Conservation (phyloP, 1,140 invertebrate species). For the Formica exsecta region DNA sequence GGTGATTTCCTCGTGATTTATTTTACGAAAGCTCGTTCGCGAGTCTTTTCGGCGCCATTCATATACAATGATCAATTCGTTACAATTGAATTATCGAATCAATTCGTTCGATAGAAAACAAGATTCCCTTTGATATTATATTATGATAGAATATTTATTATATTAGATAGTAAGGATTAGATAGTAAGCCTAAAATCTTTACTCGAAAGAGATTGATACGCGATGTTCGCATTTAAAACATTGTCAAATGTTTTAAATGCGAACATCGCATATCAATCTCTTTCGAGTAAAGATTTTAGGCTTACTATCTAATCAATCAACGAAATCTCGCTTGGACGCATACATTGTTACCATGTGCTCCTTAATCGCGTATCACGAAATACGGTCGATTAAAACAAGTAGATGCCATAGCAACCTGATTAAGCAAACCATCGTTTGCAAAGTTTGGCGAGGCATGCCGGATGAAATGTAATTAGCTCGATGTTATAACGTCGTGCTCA, state of each 20-base stretch:
- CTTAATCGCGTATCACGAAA: slow-evolving; percentile 48
- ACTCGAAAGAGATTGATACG: too few species aligned
- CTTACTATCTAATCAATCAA: slow-evolving; percentile 20
- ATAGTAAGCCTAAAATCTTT: too few species aligned
- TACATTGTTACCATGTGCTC: neutral
- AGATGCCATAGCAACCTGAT: slow-evolving; percentile 46
- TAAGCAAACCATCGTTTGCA: slow-evolving; percentile 44
- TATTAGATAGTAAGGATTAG: too few species aligned
- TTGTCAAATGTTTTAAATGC: slow-evolving; percentile 12
- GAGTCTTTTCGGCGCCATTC: neutral
- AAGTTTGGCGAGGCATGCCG: slow-evolving; percentile 41
- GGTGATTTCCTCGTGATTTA: slow-evolving; percentile 24
- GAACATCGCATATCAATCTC: neutral
- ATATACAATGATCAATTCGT: neutral
- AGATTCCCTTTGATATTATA: neutral
- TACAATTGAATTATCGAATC: neutral
- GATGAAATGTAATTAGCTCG: slow-evolving; percentile 30
- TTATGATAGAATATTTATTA: neutral
- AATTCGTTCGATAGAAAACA: neutral
- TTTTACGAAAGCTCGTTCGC: neutral
- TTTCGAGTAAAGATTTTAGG: slow-evolving; percentile 8
- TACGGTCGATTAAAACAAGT: slow-evolving; percentile 52
- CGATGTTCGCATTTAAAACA: too few species aligned
- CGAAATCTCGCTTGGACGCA: slow-evolving; percentile 10
- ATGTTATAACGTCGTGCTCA: slow-evolving; percentile 21